Evolutionary conservation across 2,888 invertebrate genomes (phyloP).

Genomic region (Suillia variegata): DNA sequence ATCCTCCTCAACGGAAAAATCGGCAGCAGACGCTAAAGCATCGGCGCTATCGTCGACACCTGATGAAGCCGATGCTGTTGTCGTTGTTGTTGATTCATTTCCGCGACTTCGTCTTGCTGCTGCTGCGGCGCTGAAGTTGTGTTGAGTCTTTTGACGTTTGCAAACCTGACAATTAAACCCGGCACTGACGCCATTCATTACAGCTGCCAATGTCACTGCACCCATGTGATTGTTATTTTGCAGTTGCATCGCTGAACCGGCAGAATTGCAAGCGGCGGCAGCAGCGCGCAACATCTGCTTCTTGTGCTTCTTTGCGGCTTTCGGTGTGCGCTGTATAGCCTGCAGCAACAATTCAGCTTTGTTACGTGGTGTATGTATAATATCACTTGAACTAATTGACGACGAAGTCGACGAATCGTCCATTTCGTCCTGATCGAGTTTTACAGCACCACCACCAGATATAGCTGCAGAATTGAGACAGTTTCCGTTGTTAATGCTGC

Average conservation of each 20-base stretch:
- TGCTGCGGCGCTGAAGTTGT: conserved; percentile 40
- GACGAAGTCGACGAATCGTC: conserved; percentile 32
- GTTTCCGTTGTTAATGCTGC: neutral
- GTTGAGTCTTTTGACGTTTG: conserved; percentile 61
- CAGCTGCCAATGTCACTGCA: neutral
- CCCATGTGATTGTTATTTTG: conserved; percentile 29
- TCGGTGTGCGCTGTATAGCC: conserved; percentile 65
- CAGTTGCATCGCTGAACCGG: conserved; percentile 9
- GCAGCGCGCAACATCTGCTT: conserved; percentile 20
- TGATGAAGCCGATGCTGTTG: no score
- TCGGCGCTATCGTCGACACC: conserved; percentile 5
- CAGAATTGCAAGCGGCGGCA: conserved; percentile 4
- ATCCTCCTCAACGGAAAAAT: conserved; percentile 13
- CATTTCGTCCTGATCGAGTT: no score
- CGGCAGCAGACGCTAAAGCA: neutral
- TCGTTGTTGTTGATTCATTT: conserved; percentile 15
- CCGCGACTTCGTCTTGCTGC: neutral
- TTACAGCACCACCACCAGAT: conserved; percentile 26
- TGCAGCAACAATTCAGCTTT: conserved; percentile 65
- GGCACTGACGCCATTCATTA: conserved; percentile 1
- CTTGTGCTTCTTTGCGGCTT: conserved; percentile 31
- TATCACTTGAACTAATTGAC: conserved; percentile 47
- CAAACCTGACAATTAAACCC: conserved; percentile 59
- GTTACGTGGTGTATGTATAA: conserved; percentile 57
- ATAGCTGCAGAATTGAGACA: neutral